Base-by-base conservation (phyloP, 2,888 invertebrate species). In the Amblyjoppa fuscipennis region DNA sequence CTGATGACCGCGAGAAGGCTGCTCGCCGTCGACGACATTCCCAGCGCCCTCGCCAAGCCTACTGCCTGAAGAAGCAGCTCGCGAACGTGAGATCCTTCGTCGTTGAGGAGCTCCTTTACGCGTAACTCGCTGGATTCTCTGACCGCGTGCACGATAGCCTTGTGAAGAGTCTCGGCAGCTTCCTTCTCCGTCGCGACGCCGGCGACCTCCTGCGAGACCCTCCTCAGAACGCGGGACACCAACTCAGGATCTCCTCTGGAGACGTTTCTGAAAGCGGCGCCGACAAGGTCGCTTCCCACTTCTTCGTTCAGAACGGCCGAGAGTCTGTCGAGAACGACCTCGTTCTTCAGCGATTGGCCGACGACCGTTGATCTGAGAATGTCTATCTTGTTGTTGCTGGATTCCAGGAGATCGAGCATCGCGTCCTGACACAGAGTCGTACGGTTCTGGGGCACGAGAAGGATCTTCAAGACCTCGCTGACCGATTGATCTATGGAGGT, bases 1-100 rank as follows among this genome's bases (percentile, higher is more conserved):
- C 95, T 95, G 25, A 96, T 91, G 28, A 96, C 92, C 25, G 95
- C 94, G 71, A 95, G 90, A 38, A 96, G 94, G 73, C 95, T 95
- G 75, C 95, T 95, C 0, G 96, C 96, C 0, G 96, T 96, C 16
- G 96, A 96, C 87, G 95, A 95, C 95, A 97, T 95, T 3, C 97
- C 97, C 28, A 97, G 94, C 66, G 97, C 96, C 93, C 95, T 96
- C 0, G 97, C 97, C 25, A 97, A 95, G 31, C 96, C 96, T 0
- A 96, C 95, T 0, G 97, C 96, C 92, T 97, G 97, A 4, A 95
- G 93, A 11, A 97, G 94, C 86, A 96, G 93, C 74, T 94, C 94
- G 0, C 91, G 84, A 16, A 93, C 90, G 6, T 95, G 94, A 31
- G 94, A 94, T 74, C 95, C 94, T 51, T 95, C 94, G 64, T 95